These are phyloP conservation scores for Eudyptes chrysolophus DNA, from an alignment of 2,113 vertebrate genomes.

Conservation along the genomic window DNA sequence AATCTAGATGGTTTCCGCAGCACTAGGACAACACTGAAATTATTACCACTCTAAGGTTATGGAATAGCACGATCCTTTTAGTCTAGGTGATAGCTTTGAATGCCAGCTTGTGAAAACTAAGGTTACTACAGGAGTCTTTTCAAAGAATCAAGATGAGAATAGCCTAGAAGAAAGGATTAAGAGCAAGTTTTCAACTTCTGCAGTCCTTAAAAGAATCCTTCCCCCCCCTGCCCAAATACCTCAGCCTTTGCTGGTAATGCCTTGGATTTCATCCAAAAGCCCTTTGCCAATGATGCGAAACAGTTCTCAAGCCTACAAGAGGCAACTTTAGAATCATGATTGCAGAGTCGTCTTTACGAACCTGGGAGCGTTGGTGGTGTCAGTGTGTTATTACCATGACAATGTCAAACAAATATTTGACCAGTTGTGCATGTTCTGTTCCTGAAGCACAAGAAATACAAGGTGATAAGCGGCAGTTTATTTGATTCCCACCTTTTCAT, in stretches of 20 bases:
- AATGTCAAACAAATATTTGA: background rate
- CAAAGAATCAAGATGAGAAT: accelerated
- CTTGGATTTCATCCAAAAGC: background rate
- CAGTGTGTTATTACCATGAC: background rate
- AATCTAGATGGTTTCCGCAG: background rate
- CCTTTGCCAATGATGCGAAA: background rate
- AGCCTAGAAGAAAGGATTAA: background rate
- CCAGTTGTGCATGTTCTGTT: background rate
- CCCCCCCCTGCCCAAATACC: background rate
- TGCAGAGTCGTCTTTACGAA: background rate
- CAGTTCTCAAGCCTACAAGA: background rate
- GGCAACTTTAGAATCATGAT: background rate
- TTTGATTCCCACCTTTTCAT: background rate
- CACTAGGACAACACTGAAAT: background rate
- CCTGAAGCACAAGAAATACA: background rate
- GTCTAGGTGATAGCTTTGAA: background rate
- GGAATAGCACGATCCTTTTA: background rate
- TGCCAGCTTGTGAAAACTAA: background rate
- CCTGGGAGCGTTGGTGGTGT: accelerated
- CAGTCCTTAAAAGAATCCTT: background rate
- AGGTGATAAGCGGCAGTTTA: background rate
- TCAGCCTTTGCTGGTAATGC: background rate
- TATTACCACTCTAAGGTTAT: background rate
- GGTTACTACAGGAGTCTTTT: background rate
- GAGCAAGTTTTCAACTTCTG: background rate